phyloP scores from a whole-genome alignment of 1,140 invertebrate species.

The Bombus pascuorum region DNA sequence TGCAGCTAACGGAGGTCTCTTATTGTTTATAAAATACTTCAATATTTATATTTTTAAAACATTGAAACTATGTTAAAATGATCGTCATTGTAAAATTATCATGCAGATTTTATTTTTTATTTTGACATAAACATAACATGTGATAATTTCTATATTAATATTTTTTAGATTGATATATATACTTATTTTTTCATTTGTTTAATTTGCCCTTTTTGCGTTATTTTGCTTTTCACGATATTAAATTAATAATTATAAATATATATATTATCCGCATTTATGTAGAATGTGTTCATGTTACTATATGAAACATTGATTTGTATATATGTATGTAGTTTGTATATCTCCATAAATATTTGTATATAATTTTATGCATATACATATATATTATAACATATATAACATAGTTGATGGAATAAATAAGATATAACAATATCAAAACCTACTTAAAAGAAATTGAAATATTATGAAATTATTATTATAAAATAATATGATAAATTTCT shows the following conservation, averaged over 20 bases:
- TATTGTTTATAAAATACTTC: constrained; percentile 26
- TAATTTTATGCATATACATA: constrained; percentile 10
- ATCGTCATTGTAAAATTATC: neutral
- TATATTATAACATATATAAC: constrained; percentile 4
- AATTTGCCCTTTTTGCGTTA: neutral
- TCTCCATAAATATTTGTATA: constrained; percentile 18
- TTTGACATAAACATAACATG: constrained; percentile 24
- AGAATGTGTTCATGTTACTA: neutral
- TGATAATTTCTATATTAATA: constrained; percentile 28
- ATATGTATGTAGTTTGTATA: neutral
- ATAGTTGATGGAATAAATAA: constrained; percentile 4
- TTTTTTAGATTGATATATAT: constrained; percentile 38
- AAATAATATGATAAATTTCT: neutral
- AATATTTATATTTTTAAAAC: constrained; percentile 15
- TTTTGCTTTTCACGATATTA: neutral
- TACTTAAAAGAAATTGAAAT: neutral
- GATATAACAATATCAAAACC: neutral
- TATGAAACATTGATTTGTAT: constrained; percentile 14
- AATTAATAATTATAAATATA: constrained; percentile 9
- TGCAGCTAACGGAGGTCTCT: constrained; percentile 60
- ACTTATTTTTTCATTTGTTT: neutral
- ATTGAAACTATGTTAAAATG: constrained; percentile 6
- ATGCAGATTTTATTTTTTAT: constrained; percentile 22
- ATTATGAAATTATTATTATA: neutral
- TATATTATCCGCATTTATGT: neutral